These are phyloP conservation scores for Lepidocolaptes lacrymiger DNA, from an alignment of 2,797 vertebrate genomes.

Conservation along the genomic window DNA sequence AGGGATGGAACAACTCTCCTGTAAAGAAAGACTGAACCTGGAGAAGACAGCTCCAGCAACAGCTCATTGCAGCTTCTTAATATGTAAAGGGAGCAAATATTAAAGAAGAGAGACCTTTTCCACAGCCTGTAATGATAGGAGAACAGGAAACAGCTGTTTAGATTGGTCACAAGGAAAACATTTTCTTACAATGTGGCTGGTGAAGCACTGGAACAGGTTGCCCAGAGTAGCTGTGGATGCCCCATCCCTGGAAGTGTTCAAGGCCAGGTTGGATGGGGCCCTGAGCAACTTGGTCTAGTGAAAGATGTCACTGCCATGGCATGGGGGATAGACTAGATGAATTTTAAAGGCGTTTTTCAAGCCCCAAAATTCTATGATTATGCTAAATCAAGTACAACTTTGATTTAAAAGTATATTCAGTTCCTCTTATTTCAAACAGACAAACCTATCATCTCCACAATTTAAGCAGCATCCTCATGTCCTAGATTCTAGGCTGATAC, in stretches of 20 bases:
- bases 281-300: neutral
- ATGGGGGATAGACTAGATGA: neutral
- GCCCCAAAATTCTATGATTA: neutral
- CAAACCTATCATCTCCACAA: neutral
- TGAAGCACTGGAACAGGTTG: neutral
- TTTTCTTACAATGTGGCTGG: no score
- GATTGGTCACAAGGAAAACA: neutral
- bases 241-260: neutral
- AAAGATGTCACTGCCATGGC: fast-evolving
- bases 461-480: neutral
- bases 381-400: neutral
- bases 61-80: neutral
- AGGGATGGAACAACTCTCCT: neutral
- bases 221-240: neutral
- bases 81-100: neutral
- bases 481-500: neutral
- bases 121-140: neutral
- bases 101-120: neutral
- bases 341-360: neutral
- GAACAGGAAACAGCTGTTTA: neutral
- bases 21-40: neutral
- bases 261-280: neutral
- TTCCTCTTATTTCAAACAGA: neutral
- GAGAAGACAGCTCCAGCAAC: neutral
- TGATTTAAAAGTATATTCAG: neutral